Base-by-base conservation (phyloP, 2,888 invertebrate genomes). In the Nebria salina region DNA sequence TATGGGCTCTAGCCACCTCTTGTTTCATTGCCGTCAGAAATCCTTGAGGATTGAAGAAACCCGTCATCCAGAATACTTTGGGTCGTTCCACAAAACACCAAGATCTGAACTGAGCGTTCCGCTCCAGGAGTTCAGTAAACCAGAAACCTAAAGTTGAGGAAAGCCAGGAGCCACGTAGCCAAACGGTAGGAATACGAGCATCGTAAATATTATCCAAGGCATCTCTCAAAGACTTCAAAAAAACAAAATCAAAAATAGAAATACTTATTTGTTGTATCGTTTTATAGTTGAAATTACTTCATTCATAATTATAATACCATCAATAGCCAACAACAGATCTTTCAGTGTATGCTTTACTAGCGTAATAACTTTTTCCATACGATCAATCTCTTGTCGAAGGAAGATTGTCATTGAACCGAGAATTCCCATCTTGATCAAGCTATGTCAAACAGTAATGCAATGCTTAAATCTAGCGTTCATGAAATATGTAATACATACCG, bases 21-120 rank as follows among this genome's bases (percentile, higher is more conserved):
- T 97, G 97, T 84, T 95, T 92, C 96, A 97, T 97, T 0, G 97
- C 97, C 9, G 97, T 97, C 81, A 97, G 88, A 87, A 97, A 97
- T 83, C 96, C 97, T 92, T 97, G 97, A 1, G 97, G 95, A 90
- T 97, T 97, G 85, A 97, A 97, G 87, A 97, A 97, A 8, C 97
- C 97, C 4, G 96, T 96, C 95, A 97, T 96, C 97, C 97, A 97
- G 88, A 97, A 97, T 9, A 93, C 92, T 11, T 89, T 86, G 0
- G 97, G 97, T 83, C 96, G 91, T 0, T 92, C 92, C 70, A 89
- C 89, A 86, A 93, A 94, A 83, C 95, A 92, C 97, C 97, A 97
- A 3, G 87, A 88, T 5, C 92, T 90, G 87, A 96, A 96, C 88
- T 97, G 97, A 20, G 90, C 90, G 87, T 96, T 95, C 84, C 97